A percentile compares a stretch with the other conserved stretches of the same genome.
phyloP scores from a whole-genome alignment of 2,113 vertebrate genomes.

The Silurus meridionalis region DNA sequence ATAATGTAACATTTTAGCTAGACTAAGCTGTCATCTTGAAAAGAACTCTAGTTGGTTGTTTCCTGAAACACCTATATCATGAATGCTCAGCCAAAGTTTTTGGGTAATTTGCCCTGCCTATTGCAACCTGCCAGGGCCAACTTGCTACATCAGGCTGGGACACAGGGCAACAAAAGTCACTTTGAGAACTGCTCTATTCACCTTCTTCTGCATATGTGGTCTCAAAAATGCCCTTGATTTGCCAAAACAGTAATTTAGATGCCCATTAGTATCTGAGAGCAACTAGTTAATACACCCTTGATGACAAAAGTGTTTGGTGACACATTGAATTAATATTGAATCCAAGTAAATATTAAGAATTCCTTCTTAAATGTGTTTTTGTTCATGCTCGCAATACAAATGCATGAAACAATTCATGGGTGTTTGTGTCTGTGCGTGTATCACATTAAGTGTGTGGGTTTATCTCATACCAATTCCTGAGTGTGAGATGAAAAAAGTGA shows the following conservation, averaged over 20 bases:
- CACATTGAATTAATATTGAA: neutral
- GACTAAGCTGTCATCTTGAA: neutral
- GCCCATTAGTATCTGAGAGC: constrained; percentile 6
- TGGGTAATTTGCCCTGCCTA: neutral
- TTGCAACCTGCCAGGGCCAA: neutral
- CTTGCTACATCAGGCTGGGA: neutral
- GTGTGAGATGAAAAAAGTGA: neutral
- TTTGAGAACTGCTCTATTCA: neutral
- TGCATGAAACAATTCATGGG: neutral
- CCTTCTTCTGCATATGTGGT: neutral
- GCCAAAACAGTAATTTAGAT: neutral
- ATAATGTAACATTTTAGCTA: neutral
- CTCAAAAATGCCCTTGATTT: neutral
- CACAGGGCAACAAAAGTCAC: neutral
- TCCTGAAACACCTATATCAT: neutral
- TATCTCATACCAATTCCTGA: constrained; percentile 24
- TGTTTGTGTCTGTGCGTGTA: constrained; percentile 11
- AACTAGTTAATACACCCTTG: neutral
- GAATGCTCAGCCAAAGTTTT: neutral
- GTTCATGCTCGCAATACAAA: neutral
- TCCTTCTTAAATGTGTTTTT: neutral
- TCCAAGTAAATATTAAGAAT: neutral
- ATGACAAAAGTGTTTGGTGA: neutral
- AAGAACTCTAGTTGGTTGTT: neutral
- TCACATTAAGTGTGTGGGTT: neutral